Evolutionary conservation across 2,797 vertebrate species (phyloP), one percentile per base, ranked within the genome.

Genomic region (Brachyrhaphis roseni): DNA sequence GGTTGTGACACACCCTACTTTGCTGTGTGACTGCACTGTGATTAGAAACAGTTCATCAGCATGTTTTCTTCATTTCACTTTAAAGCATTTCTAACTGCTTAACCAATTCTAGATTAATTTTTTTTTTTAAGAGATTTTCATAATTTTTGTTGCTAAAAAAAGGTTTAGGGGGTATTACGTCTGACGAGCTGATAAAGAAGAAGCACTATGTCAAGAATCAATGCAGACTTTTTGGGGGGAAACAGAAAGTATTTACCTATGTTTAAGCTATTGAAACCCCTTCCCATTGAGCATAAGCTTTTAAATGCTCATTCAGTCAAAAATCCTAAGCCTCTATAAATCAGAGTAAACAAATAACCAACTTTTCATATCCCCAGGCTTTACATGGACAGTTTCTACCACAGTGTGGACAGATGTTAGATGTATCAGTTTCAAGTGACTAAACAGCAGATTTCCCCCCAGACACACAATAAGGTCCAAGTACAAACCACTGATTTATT

Each of bases 1-100:
- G 79, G 34, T 43, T 66, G 2, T 74, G 82, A 81, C 90, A 89
- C 91, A 53, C 91, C 91, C 86, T 76, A 77, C 82, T 80, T 86
- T 87, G 86, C 72, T 57, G 1, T 74, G 55, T 66, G 70, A 82
- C 74, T 71, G 41, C 68, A 46, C 72, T 82, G 64, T 90, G 81
- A 89, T 82, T 78, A 76, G 47, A 86, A 79, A 74, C 91, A 88
- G 80, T 85, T 81, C 78, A 31, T 74, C 20, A 16, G 31, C 51
- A 73, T 76, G 80, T 87, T 84, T 87, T 49, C 64, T 8, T 85
- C 74, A 59, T 79, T 77, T 90, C 1, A 62, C 68, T 36, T 79
- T 18, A n/a, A 75, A 71, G 73, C 68, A 34, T 77, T 62, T 82
- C 64, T 45, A 26, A 20, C 8, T 57, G 73, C 11, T 75, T 64